Evolutionary conservation across 1,140 invertebrate genomes (phyloP).

Genomic region (Drosophila takahashii): DNA sequence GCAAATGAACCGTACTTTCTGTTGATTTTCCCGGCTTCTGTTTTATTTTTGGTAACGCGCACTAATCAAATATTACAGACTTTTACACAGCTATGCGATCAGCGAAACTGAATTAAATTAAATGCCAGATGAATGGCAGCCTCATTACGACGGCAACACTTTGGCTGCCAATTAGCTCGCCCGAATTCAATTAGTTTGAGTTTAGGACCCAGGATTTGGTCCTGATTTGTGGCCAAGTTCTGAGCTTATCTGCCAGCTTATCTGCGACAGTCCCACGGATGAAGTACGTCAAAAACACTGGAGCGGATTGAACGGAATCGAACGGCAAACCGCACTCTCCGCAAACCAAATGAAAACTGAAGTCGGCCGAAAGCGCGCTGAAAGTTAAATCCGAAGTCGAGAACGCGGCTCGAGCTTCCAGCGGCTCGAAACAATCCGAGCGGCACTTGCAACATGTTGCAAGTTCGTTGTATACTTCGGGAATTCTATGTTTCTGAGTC

Average conservation of each 20-base stretch:
- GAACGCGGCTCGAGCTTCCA: constrained; percentile 38
- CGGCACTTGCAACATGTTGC: constrained; percentile 45
- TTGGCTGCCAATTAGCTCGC: constrained; percentile 26
- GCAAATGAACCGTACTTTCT: constrained; percentile 54
- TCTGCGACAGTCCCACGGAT: constrained; percentile 5
- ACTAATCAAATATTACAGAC: constrained; percentile 33
- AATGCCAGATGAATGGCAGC: constrained; percentile 41
- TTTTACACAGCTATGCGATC: constrained; percentile 21
- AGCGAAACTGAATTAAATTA: constrained; percentile 16
- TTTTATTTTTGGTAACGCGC: constrained; percentile 3
- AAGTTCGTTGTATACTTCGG: constrained; percentile 2
- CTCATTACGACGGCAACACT: constrained; percentile 28
- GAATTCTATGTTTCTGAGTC: constrained; percentile 61
- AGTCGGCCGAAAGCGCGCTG: constrained; percentile 41
- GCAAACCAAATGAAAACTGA: constrained; percentile 67
- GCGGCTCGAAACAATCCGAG: constrained; percentile 7
- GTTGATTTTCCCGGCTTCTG: constrained; percentile 26
- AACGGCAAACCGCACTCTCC: constrained; percentile 31
- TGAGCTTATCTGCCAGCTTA: not conserved
- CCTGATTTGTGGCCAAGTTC: constrained; percentile 34
- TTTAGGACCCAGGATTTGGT: constrained; percentile 5
- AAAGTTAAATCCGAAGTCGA: constrained; percentile 63
- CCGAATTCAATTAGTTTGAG: constrained; percentile 29
- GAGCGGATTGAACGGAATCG: not conserved
- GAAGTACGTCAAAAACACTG: constrained; percentile 14